Base-by-base conservation (phyloP, 1,140 invertebrate species). In the Drosophila truncata region DNA sequence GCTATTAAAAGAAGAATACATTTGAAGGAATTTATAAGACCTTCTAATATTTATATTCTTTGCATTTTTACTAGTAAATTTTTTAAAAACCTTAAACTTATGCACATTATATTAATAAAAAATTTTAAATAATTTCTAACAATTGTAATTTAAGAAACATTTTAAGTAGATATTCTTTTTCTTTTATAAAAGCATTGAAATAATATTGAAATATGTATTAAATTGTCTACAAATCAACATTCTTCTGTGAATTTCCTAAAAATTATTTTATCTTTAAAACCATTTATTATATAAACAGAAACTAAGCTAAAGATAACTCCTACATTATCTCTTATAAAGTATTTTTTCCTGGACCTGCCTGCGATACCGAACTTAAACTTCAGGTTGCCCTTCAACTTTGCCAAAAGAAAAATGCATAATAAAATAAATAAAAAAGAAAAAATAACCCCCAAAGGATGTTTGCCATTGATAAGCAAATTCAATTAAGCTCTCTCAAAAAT, bases 361-460 rank as follows among this genome's bases (percentile, higher is more conserved):
- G 7, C 4, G 16, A 42, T 42, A 71, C 29, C 74, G 85, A 90
- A 84, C 85, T 88, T 88, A 85, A 88, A 88, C 84, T 88, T 90
- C 63, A 62, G 18, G n/a, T 6, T 60, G 85, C 85, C 80, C 85
- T 84, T 90, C 75, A 86, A 77, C 41, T 78, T 82, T 8, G 41
- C 27, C n/a, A 23, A 20, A 41, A 69, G 41, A 33, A 33, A 25
- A 11, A 27, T 11, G n/a, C n/a, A n/a, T n/a, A n/a, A n/a, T n/a
- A n/a, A 49, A n/a, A 49, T 27, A 49, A 5, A 49, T 16, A n/a
- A 47, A 25, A 10, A 16, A 16, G 0, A 0, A 8, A 35, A 54
- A 23, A 31, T 5, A 54, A 44, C 47, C 25, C 41, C 60, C 20
- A 88, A 59, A 88, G 84, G 84, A 88, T 74, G 84, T 88, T 88